Evolutionary conservation across 2,888 invertebrate genomes (phyloP), one percentile per base, ranked within the genome.

Genomic region (Polyommatus icarus): DNA sequence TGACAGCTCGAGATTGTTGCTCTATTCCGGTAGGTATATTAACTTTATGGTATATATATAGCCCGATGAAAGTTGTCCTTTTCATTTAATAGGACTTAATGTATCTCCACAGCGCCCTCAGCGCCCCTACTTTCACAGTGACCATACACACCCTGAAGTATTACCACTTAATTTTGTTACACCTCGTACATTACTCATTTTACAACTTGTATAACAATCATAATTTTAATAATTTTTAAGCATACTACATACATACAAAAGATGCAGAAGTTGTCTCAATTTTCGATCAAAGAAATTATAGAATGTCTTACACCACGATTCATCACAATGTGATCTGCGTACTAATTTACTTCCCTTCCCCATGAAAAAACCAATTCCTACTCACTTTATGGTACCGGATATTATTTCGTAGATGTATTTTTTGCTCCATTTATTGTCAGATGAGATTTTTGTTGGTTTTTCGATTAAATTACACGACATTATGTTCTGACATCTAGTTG

Each of bases 331-430:
- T 67, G 29, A 67, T 18, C 67, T 32, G 67, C 67, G 32, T 67
- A 67, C 67, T 67, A 67, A 67, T 67, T 67, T 67, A 67, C 67
- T 67, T 67, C 15, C 15, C 20, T 18, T 15, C 29, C 29, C 18
- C 6, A 29, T 6, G 29, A 29, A 32, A 32, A 67, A 32, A 29
- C 67, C 67, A 67, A 67, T 67, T 67, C 67, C 67, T 67, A 67
- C 29, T 32, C 67, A 29, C 67, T 67, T 67, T 67, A 67, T 67
- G 29, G 67, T 32, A 29, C 29, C 29, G 67, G 67, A 67, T 67
- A 67, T 67, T 67, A 18, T 67, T 67, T 32, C 18, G 15, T 32
- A 15, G 15, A 15, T 32, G 67, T 67, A 67, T 32, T 32, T 59
- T 67, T 32, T 67, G 29, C 67, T 32, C 29, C 67, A 67, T 67